Evolutionary conservation across 2,113 vertebrate species (phyloP).

Genomic region (Elachura formosa): DNA sequence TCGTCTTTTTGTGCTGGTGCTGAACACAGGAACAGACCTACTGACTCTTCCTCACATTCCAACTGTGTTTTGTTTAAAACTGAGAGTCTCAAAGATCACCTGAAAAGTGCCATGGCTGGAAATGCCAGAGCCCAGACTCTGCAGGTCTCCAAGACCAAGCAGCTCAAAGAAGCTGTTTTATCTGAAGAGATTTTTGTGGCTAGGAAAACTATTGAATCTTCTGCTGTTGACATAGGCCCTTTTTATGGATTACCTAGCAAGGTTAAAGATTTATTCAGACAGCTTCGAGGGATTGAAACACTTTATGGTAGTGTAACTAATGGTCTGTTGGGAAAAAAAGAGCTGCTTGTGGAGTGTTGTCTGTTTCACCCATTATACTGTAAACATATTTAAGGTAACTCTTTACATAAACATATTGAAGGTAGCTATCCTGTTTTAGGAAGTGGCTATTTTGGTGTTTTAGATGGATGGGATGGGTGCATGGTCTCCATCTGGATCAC

Average conservation of each 20-base stretch:
- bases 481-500: not conserved
- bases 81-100: constrained; percentile 80
- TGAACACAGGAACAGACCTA: not conserved
- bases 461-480: not conserved
- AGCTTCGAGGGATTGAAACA: constrained; percentile 82
- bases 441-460: not conserved
- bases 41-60: not conserved
- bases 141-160: constrained; percentile 73
- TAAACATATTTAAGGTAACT: not conserved
- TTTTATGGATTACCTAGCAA: constrained; percentile 93
- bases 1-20: not conserved
- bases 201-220: constrained; percentile 71
- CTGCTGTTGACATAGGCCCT: constrained; percentile 83
- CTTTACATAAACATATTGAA: not conserved
- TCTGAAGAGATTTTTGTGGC: constrained; percentile 85
- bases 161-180: constrained; percentile 80
- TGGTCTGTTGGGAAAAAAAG: not conserved
- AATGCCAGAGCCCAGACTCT: constrained; percentile 79
- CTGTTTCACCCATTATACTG: not conserved
- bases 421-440: not conserved
- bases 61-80: constrained; percentile 28
- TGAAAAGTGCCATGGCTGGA: constrained; percentile 85
- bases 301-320: constrained; percentile 84
- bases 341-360: not conserved
- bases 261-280: constrained; percentile 86